phyloP scores from a whole-genome alignment of 2,888 invertebrate species.

The Melanostoma mellinum region DNA sequence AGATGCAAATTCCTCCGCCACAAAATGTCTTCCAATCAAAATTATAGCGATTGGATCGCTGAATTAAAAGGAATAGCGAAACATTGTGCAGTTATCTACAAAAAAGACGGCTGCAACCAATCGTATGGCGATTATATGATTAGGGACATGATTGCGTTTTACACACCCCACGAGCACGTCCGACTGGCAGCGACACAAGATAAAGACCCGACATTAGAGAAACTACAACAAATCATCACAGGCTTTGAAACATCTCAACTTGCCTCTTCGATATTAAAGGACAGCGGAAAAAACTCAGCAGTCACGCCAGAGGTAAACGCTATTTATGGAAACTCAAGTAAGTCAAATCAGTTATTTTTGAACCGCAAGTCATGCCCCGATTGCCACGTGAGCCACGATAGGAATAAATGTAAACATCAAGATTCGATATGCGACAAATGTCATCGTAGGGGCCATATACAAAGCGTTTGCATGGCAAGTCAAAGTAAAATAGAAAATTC shows the following conservation, averaged over 20 bases:
- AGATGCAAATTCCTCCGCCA: conserved; percentile 43
- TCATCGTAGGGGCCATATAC: conserved; percentile 36
- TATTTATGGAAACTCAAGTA: conserved; percentile 13
- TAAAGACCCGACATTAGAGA: conserved; percentile 43
- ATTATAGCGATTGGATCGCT: conserved; percentile 45
- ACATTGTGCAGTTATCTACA: conserved; percentile 41
- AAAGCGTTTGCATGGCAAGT: conserved; percentile 47
- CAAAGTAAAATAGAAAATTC: conserved; percentile 15
- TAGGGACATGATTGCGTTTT: conserved; percentile 54
- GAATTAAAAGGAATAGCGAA: conserved; percentile 53
- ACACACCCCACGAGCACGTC: conserved; percentile 55
- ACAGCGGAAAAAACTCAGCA: background rate
- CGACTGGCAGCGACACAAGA: conserved; percentile 49
- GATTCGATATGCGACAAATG: conserved; percentile 12
- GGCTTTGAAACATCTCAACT: conserved; percentile 16
- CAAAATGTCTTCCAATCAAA: conserved; percentile 29
- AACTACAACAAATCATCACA: conserved; percentile 35
- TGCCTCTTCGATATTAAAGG: conserved; percentile 12
- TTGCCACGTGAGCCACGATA: conserved; percentile 33
- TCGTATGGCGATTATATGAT: conserved; percentile 57
- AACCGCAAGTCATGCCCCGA: conserved; percentile 25
- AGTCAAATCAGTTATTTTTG: conserved; percentile 18
- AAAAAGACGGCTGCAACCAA: conserved; percentile 47
- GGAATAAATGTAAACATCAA: conserved; percentile 14
- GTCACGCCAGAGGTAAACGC: background rate